Conservation (phyloP, 2,113 vertebrate genomes). For the Rhinoderma darwinii region DNA sequence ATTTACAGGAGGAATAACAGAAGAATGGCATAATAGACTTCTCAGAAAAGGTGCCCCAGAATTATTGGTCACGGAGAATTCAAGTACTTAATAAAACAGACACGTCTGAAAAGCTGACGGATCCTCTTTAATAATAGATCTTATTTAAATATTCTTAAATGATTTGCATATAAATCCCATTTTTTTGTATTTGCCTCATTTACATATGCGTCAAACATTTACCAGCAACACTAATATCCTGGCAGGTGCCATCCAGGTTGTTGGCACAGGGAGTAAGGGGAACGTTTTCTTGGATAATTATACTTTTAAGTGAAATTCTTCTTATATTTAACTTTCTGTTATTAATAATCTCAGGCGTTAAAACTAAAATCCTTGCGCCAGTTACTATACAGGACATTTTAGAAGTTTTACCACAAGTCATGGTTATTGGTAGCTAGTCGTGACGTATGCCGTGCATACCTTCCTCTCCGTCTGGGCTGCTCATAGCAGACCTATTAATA, state of each 20-base stretch:
- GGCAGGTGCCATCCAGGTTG: neutral
- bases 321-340: neutral
- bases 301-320: neutral
- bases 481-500: conserved; percentile 19
- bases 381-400: no score
- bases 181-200: neutral
- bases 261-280: neutral
- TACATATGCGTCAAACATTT: no score
- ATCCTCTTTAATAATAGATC: no score
- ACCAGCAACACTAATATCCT: no score
- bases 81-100: no score
- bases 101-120: no score
- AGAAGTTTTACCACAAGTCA: neutral
- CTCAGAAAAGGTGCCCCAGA: no score
- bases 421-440: neutral
- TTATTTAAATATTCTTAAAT: no score
- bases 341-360: neutral
- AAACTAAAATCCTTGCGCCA: neutral
- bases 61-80: no score
- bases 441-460: neutral
- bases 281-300: neutral
- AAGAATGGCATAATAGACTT: no score
- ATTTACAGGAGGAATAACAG: no score
- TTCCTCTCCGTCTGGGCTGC: conserved; percentile 15
- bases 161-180: neutral